A percentile compares a stretch with the other conserved stretches of the same genome.
Evolutionary conservation across 2,888 invertebrate genomes (phyloP).

Genomic region (Chrysina gloriosa): DNA sequence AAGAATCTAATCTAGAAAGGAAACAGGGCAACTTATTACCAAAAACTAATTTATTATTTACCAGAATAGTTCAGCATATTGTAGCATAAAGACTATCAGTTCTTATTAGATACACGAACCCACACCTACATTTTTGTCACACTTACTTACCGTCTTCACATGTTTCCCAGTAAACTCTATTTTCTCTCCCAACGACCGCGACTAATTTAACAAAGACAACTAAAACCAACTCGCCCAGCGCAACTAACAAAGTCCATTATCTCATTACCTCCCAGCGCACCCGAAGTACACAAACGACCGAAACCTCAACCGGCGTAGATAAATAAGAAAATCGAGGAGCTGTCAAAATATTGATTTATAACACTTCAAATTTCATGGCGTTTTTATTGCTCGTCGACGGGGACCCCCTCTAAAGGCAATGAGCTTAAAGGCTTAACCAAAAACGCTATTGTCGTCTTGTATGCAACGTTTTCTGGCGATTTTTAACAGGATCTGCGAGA

Average conservation of each 20-base stretch:
- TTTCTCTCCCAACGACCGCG: neutral
- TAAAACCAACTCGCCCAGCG: neutral
- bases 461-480: slow-evolving; percentile 17
- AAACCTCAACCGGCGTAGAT: neutral
- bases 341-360: slow-evolving; percentile 38
- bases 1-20: too few relatives aligned
- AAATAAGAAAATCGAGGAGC: neutral
- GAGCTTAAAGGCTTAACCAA: slow-evolving; percentile 26
- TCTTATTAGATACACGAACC: too few relatives aligned
- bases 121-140: too few relatives aligned
- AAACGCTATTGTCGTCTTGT: neutral
- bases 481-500: slow-evolving; percentile 10
- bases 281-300: neutral
- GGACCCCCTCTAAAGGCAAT: slow-evolving; percentile 17
- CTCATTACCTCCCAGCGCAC: neutral
- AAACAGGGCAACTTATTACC: too few relatives aligned
- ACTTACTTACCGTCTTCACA: neutral
- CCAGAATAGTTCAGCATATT: too few relatives aligned
- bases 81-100: too few relatives aligned
- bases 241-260: neutral
- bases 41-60: too few relatives aligned
- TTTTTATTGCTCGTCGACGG: slow-evolving; percentile 10
- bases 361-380: slow-evolving; percentile 34
- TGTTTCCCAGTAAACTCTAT: neutral
- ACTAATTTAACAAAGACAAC: neutral